These are phyloP conservation scores for Anniella stebbinsi DNA, from an alignment of 2,797 vertebrate genomes.

Conservation along the genomic window DNA sequence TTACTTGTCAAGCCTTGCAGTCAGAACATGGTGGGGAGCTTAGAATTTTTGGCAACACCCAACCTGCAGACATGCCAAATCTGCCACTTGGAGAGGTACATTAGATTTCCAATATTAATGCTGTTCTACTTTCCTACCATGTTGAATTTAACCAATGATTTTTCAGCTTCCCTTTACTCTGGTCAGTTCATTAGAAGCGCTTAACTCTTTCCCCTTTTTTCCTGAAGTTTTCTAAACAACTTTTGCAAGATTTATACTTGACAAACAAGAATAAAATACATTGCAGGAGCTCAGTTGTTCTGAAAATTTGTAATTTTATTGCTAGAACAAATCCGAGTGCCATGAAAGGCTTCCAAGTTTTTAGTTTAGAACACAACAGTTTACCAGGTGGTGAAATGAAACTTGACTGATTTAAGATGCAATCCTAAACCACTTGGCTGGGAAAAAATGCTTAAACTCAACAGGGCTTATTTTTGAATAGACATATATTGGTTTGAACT, in stretches of 20 bases:
- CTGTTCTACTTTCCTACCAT: background rate
- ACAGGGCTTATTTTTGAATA: background rate
- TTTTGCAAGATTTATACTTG: background rate
- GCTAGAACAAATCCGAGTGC: background rate
- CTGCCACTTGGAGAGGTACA: background rate
- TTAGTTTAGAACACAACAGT: background rate
- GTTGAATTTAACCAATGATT: background rate
- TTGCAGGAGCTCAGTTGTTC: background rate
- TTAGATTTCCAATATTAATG: background rate
- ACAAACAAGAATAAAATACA: background rate
- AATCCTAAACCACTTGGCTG: background rate
- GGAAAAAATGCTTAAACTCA: background rate
- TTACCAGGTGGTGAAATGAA: background rate
- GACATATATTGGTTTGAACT: background rate
- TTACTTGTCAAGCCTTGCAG: constrained; percentile 43
- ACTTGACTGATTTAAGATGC: background rate
- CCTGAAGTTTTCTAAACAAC: background rate
- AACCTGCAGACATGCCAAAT: background rate
- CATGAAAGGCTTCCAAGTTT: background rate
- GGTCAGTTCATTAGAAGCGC: background rate
- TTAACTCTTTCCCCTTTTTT: background rate
- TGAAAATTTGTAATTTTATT: background rate
- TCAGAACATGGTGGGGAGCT: constrained; percentile 46
- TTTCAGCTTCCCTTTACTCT: background rate
- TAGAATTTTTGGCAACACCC: constrained; percentile 38